A percentile compares a stretch with the other conserved stretches of the same genome.
Evolutionary conservation across 1,140 invertebrate genomes (phyloP).

Genomic region (Brachionus rubens): DNA sequence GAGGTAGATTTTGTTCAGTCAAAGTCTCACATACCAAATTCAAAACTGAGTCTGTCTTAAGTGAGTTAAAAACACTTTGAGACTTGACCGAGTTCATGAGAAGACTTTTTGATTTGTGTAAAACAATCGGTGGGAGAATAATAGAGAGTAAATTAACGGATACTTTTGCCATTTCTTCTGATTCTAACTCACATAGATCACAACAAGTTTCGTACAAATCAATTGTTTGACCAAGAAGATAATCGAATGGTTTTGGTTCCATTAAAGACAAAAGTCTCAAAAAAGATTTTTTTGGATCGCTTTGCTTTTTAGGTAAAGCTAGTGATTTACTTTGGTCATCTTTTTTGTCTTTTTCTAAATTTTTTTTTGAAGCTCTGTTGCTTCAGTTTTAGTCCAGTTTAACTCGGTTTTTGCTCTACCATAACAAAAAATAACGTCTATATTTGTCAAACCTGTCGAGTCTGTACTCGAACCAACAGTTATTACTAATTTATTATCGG

Average conservation of each 20-base stretch:
- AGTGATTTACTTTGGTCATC: neutral
- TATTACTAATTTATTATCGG: conserved; percentile 85
- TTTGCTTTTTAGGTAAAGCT: neutral
- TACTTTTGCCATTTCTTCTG: neutral
- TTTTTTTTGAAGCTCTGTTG: conserved; percentile 72
- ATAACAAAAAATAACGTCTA: conserved; percentile 87
- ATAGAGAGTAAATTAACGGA: neutral
- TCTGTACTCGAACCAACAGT: conserved; percentile 78
- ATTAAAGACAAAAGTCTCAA: neutral
- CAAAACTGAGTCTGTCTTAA: neutral
- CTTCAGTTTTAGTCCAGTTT: conserved; percentile 87
- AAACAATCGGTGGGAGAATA: conserved; percentile 6
- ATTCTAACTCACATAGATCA: neutral
- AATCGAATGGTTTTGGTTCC: conserved; percentile 40
- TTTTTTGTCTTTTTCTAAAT: conserved; percentile 24
- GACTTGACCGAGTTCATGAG: neutral
- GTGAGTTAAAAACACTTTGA: neutral
- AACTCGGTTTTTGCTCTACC: conserved; percentile 92
- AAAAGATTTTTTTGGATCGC: neutral
- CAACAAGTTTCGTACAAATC: conserved; percentile 3
- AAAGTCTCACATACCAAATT: neutral
- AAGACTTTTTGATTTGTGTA: conserved; percentile 8
- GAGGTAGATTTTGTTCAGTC: neutral
- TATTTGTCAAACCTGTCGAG: conserved; percentile 78
- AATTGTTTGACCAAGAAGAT: neutral